Evolutionary conservation across 2,113 vertebrate species (phyloP), one percentile per base, ranked within the genome.

Genomic region (Ploceus nigricollis): DNA sequence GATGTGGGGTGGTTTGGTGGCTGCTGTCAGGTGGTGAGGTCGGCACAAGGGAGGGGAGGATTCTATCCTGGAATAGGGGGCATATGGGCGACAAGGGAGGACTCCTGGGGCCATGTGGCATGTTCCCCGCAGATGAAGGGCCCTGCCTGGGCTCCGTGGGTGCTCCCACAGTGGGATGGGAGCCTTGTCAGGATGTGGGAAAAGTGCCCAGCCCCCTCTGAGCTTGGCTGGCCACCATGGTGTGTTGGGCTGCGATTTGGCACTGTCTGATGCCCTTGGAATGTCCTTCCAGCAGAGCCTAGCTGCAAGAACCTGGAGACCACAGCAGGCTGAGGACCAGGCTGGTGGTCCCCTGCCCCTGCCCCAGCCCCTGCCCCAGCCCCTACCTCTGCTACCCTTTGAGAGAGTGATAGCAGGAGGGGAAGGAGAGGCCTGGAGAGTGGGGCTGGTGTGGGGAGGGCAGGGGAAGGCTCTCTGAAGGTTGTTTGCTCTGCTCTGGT

Each of bases 151-250:
- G 15, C 40, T 72, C 1, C 0, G 8, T 0, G 5, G 39, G 30
- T 56, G 50, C 40, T 79, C 10, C 44, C 2, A 1, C 42, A 42
- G 42, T 19, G 28, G 22, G 60, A 22, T n/a, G 40, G 70, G 65
- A 88, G 42, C 0, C 0, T 24, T 40, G 27, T 22, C 0, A 0
- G 45, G 27, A 15, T 30, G 2, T 4, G 22, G 35, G 31, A 30
- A 65, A 24, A 54, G 22, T 58, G 47, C 9, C 15, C 39, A 33
- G 42, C 21, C 19, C 21, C 3, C 39, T 61, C 40, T 22, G 37
- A 70, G 56, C 51, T 19, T 69, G 50, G 13, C 51, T 87, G 51
- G 31, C 48, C 24, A 13, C 58, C 2, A 17, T 8, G 45, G 28
- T 45, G 19, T 82, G 28, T 39, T 3, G 7, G 39, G 61, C 61